phyloP scores from a whole-genome alignment of 2,888 invertebrate species.

The Rhagonycha fulva region DNA sequence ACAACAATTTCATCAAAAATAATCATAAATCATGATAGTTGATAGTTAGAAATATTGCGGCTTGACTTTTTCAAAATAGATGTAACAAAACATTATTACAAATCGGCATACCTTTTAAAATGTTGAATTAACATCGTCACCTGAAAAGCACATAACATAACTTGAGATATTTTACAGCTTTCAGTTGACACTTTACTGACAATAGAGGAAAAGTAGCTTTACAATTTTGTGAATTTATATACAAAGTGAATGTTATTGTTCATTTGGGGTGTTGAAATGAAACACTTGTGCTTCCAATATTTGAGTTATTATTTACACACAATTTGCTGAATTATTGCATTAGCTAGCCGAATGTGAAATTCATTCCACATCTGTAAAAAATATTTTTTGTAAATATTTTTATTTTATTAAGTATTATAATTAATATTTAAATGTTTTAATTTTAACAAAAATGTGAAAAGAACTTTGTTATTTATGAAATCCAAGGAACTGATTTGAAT shows the following conservation, averaged over 20 bases:
- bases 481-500: no score
- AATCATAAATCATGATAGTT: constrained; percentile 12
- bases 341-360: constrained; percentile 1
- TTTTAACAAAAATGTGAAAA: no score
- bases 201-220: constrained; percentile 26
- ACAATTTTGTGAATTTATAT: constrained; percentile 21
- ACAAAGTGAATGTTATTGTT: constrained; percentile 22
- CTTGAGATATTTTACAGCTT: constrained; percentile 23
- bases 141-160: constrained; percentile 20
- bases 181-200: constrained; percentile 26
- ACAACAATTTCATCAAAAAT: not conserved
- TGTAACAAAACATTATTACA: constrained; percentile 16
- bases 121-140: constrained; percentile 19
- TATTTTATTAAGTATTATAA: no score
- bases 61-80: constrained; percentile 8
- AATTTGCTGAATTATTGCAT: constrained; percentile 17
- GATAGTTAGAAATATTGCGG: constrained; percentile 14
- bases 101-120: constrained; percentile 15
- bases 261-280: constrained; percentile 23
- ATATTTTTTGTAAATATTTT: constrained; percentile 18
- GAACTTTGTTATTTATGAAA: no score
- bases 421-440: no score
- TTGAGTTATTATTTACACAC: constrained; percentile 20
- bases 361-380: not conserved
- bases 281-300: constrained; percentile 24